A percentile compares a stretch with the other conserved stretches of the same genome.
These are phyloP conservation scores for Siphlonurus alternatus DNA, from an alignment of 2,888 invertebrate species.

Conservation along the genomic window DNA sequence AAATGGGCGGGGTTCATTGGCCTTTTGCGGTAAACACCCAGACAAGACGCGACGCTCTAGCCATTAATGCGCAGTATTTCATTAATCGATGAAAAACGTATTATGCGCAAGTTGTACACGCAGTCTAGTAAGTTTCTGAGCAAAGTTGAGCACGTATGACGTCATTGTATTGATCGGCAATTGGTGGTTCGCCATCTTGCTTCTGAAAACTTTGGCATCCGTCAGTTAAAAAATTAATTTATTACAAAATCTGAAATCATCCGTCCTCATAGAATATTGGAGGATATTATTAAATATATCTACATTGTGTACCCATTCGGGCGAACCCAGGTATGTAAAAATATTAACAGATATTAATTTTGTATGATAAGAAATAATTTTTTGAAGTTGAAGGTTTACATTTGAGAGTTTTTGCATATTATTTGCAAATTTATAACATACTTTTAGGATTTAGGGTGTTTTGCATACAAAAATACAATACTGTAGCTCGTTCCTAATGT, in stretches of 20 bases:
- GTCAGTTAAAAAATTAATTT: slow-evolving; percentile 19
- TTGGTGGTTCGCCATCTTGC: slow-evolving; percentile 32
- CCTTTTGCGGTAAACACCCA: not conserved
- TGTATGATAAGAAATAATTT: slow-evolving; percentile 2
- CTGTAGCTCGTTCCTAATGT: too few species aligned
- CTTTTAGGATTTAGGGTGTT: slow-evolving; percentile 1
- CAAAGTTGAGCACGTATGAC: slow-evolving; percentile 20
- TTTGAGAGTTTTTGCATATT: not conserved
- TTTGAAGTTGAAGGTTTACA: not conserved
- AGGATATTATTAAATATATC: slow-evolving; percentile 34
- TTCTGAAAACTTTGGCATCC: slow-evolving; percentile 22
- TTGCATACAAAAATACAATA: too few species aligned
- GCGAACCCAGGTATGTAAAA: slow-evolving; percentile 55
- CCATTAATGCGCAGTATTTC: not conserved
- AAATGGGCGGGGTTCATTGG: not conserved
- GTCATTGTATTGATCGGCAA: slow-evolving; percentile 33
- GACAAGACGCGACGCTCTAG: too few species aligned
- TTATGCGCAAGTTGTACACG: not conserved
- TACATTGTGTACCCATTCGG: slow-evolving; percentile 51
- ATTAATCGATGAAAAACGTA: too few species aligned
- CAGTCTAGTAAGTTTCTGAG: not conserved
- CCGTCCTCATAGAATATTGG: slow-evolving; percentile 25
- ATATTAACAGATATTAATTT: slow-evolving; percentile 1
- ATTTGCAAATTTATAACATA: slow-evolving; percentile 1
- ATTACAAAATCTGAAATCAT: slow-evolving; percentile 24